phyloP scores from a whole-genome alignment of 2,797 vertebrate species.

The Carcharodon carcharias region DNA sequence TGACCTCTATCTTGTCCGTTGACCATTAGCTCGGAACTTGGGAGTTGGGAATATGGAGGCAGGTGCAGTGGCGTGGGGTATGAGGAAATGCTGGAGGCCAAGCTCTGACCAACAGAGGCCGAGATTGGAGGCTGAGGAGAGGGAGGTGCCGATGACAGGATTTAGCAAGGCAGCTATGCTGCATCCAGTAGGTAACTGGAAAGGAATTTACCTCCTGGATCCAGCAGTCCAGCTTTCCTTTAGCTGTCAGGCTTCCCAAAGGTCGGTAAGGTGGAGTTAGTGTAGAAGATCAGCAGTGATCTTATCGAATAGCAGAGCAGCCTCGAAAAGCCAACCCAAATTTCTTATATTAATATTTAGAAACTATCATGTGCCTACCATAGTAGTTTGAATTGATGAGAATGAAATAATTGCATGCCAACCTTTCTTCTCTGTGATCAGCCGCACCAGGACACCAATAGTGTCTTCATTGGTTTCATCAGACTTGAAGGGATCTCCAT shows the following conservation, averaged over 20 bases:
- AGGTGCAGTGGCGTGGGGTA: no score
- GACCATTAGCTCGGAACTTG: no score
- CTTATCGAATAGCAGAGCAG: not conserved
- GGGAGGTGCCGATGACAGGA: not conserved
- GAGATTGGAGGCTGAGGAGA: no score
- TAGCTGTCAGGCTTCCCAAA: not conserved
- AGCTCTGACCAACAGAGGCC: no score
- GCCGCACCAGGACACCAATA: slow-evolving; percentile 82
- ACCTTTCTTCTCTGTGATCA: slow-evolving; percentile 97
- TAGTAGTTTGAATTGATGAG: not conserved
- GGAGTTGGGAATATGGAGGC: no score
- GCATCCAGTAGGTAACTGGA: not conserved
- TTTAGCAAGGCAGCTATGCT: no score
- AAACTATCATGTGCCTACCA: not conserved
- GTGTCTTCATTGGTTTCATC: slow-evolving; percentile 91
- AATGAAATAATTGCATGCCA: not conserved
- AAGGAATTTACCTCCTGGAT: not conserved
- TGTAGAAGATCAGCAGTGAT: not conserved
- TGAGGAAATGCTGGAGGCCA: no score
- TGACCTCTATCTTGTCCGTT: no score
- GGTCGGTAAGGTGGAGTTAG: not conserved
- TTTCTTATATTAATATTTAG: not conserved
- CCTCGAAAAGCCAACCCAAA: not conserved
- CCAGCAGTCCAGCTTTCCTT: not conserved
- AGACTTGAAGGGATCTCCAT: slow-evolving; percentile 58